Base-by-base conservation (phyloP, 2,888 invertebrate genomes). In the Eustalomyia histrio region DNA sequence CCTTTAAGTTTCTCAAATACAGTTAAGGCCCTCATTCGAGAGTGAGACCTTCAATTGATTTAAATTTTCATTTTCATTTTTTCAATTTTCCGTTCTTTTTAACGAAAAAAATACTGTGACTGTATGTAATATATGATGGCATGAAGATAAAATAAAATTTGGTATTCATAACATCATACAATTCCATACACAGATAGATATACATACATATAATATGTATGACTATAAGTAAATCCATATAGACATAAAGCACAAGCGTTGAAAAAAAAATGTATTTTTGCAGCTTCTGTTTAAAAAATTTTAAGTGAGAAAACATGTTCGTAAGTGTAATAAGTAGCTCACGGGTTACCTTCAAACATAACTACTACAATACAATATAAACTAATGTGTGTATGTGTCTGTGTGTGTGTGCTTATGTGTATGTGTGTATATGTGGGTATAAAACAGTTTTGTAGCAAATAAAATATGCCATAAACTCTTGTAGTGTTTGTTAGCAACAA, bases 221-320 rank as follows among this genome's bases (percentile, higher is more conserved):
- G 12, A 39, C 43, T 47, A 47, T 47, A 18, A 17, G 29, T 35
- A 53, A 47, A 18, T 6, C 8, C 21, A 9, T 35, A 33, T 18
- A 18, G 17, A 53, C 52, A 43, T 3, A 7, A 12, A 14, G 47
- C 29, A 76, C 33, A 72, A 58, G 33, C 50, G n/a, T 52, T 61
- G 43, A 55, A 17, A 60, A 47, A 58, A 63, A 67, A 21, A 17
- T 60, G 18, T 57, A 29, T 29, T 76, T n/a, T 43, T 43, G 63
- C 60, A 72, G 57, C 50, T 63, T 69, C 63, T 68, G 21, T 16
- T 76, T 21, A 2, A 17, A 72, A n/a, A 60, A 33, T 39, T 68
- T 71, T 81, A 81, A 81, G 81, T 81, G 81, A 50, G 33, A 81
- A 81, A 78, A 78, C 78, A 81, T 81, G 81, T 78, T 67, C 71